Percentiles rank a stretch among this genome's conserved stretches.
phyloP scores from a whole-genome alignment of 2,113 vertebrate species.

The Channa maculata region DNA sequence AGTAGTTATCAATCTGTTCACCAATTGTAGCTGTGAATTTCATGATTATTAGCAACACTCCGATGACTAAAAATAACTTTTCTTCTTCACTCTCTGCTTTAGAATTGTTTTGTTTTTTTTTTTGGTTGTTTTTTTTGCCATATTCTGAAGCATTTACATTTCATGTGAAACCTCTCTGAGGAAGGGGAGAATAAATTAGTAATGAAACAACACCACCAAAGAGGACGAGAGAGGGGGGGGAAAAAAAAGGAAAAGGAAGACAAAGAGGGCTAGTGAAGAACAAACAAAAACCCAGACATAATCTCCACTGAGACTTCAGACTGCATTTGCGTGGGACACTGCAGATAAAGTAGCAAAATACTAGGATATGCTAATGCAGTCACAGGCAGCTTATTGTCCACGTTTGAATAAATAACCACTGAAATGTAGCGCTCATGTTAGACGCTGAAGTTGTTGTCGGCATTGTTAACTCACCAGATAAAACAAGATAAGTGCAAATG shows the following conservation, averaged over 20 bases:
- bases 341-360: background rate
- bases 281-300: background rate
- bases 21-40: background rate
- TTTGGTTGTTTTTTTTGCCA: background rate
- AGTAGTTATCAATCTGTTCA: background rate
- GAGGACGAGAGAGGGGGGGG: background rate
- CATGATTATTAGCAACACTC: background rate
- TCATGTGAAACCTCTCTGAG: background rate
- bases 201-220: slow-evolving; percentile 8
- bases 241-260: background rate
- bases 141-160: slow-evolving; percentile 15
- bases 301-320: background rate
- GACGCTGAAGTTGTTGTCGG: background rate
- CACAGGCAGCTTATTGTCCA: background rate
- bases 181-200: background rate
- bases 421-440: background rate
- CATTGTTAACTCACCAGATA: background rate
- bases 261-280: background rate
- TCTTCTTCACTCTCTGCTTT: background rate
- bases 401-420: background rate
- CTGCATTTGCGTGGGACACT: background rate
- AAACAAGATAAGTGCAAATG: background rate
- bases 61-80: background rate
- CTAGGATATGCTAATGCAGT: no score
- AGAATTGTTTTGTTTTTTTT: background rate